Evolutionary conservation across 2,113 vertebrate genomes (phyloP).

Genomic region (Caretta caretta): DNA sequence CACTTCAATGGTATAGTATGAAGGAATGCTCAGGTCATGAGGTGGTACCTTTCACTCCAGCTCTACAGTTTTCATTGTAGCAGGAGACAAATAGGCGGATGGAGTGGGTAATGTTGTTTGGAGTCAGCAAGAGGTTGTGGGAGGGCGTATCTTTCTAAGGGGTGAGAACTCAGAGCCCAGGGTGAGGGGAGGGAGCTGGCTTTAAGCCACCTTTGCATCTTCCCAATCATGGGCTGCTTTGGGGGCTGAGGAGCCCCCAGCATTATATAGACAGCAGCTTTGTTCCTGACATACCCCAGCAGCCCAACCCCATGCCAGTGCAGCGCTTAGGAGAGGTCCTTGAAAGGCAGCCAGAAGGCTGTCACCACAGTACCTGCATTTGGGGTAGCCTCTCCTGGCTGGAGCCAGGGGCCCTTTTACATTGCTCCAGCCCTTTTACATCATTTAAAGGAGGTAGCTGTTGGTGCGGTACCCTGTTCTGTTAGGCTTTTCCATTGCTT

Average conservation of each 20-base stretch:
- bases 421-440: accelerated
- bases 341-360: no score
- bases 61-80: not conserved
- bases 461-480: not conserved
- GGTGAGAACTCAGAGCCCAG: not conserved
- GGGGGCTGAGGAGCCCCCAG: not conserved
- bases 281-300: not conserved
- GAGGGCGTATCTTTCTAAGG: not conserved
- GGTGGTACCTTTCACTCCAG: no score
- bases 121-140: not conserved
- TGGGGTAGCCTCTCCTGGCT: not conserved
- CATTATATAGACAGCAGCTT: not conserved
- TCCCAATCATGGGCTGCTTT: not conserved
- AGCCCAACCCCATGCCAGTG: not conserved
- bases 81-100: not conserved
- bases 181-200: not conserved
- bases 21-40: no score
- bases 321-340: no score
- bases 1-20: no score
- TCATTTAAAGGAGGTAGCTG: not conserved
- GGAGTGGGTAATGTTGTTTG: not conserved
- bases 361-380: no score
- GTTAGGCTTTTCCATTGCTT: not conserved
- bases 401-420: not conserved
- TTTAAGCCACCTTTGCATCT: not conserved